Base-by-base conservation (phyloP, 2,113 vertebrate genomes). In the Notarius lentiginosus region DNA sequence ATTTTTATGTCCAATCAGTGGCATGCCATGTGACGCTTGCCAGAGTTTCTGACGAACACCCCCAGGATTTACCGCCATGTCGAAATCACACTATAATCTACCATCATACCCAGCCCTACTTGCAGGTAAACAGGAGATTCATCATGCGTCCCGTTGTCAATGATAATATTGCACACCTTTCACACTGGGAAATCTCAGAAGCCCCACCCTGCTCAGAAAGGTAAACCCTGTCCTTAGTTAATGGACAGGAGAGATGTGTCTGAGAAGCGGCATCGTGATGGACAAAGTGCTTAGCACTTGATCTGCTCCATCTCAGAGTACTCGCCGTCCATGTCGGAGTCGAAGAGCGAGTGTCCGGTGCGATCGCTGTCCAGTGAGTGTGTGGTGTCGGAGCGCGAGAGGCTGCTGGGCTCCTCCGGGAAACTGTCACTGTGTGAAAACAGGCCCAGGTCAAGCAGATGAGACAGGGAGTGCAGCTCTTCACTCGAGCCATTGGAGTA, bases 321-420 rank as follows among this genome's bases (percentile, higher is more conserved):
- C 87, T 99, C 98, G 24, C 97, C 97, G 92, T 99, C 98, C 96
- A 99, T 97, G 53, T 99, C 98, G 0, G 98, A 99, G 93, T 99
- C 98, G 83, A 97, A 98, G 88, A 99, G 95, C 0, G 97, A 99
- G 89, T 96, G 96, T 89, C 97, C 97, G 0, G 98, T 99, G 72
- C 95, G 97, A 94, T 99, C 98, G 0, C 97, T 99, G 91, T 96
- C 97, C 1, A 97, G 97, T 0, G 98, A 98, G 82, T 93, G 96
- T 65, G 96, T 96, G 90, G 90, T 93, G 87, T 88, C 0, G 90
- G 90, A 1, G 85, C 88, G 87, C 27, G 90, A 24, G 49, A 22
- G 90, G 73, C 87, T 60, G 91, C 22, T 94, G 4, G 95, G 92
- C 84, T 97, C 94, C 0, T 98, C 97, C 80, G 96, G 96, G 92